Evolutionary conservation across 2,113 vertebrate genomes (phyloP).

Genomic region (Oryzias melastigma): DNA sequence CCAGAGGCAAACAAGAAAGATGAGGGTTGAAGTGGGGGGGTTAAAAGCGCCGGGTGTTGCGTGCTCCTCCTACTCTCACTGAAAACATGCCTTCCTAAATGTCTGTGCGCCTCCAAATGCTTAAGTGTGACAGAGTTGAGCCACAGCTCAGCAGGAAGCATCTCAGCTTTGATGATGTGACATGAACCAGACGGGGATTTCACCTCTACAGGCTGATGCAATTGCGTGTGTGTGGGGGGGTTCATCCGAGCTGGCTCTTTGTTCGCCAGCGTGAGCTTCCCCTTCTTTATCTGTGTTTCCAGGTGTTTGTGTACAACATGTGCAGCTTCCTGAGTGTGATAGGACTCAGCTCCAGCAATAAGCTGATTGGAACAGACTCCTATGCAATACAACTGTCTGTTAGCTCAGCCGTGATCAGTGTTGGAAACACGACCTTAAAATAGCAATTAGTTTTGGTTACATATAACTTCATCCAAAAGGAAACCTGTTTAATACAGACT

Average conservation of each 20-base stretch:
- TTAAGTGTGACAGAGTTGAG: slow-evolving; percentile 5
- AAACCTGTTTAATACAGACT: too few species aligned
- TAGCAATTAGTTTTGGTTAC: too few species aligned
- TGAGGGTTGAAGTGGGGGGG: neutral
- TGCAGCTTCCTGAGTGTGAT: slow-evolving; percentile 38
- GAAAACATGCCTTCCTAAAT: neutral
- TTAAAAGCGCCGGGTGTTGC: slow-evolving; percentile 15
- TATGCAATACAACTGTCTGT: slow-evolving; percentile 39
- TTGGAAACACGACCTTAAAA: too few species aligned
- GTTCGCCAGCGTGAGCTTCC: slow-evolving; percentile 40
- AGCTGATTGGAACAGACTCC: slow-evolving; percentile 36
- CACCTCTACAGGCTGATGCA: slow-evolving; percentile 2
- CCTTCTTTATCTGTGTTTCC: slow-evolving; percentile 53
- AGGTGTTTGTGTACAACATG: slow-evolving; percentile 24
- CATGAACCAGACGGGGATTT: slow-evolving; percentile 19
- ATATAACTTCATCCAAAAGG: too few species aligned
- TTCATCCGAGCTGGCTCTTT: slow-evolving; percentile 17
- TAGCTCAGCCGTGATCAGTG: slow-evolving; percentile 4
- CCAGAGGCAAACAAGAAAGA: slow-evolving; percentile 11
- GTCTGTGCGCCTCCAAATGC: neutral
- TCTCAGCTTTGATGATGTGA: slow-evolving; percentile 30
- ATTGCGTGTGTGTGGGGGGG: neutral
- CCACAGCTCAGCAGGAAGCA: slow-evolving; percentile 15
- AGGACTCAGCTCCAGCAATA: slow-evolving; percentile 38
- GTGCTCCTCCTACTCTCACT: neutral